Conservation (phyloP, 2,888 invertebrate species). For the Apocheima hispidaria region DNA sequence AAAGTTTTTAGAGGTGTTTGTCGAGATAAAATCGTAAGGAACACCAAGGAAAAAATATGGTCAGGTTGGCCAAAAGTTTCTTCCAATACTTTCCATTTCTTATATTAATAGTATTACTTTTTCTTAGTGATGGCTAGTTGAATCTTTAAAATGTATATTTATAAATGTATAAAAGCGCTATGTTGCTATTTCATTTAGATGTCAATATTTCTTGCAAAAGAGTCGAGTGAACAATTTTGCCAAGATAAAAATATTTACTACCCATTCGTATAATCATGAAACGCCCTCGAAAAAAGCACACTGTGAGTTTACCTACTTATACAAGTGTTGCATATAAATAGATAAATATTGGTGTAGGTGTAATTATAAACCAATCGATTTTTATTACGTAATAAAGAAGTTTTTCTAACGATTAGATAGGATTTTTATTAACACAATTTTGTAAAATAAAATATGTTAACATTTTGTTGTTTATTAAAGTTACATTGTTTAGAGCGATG, state of each 20-base stretch:
- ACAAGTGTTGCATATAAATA: conserved; percentile 20
- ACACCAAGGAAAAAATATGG: not conserved
- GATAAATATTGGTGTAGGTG: not conserved
- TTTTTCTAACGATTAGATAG: conserved; percentile 60
- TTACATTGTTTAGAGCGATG: conserved; percentile 29
- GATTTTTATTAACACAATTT: conserved; percentile 62
- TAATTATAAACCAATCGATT: conserved; percentile 2
- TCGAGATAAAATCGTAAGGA: not conserved
- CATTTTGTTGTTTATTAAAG: conserved; percentile 38
- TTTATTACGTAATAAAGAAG: conserved; percentile 4
- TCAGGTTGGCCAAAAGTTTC: conserved; percentile 32
- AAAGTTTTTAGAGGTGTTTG: not conserved
- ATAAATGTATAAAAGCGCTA: not conserved
- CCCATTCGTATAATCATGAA: no score
- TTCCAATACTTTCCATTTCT: conserved; percentile 58
- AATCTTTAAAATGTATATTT: conserved; percentile 28
- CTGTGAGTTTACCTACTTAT: not conserved
- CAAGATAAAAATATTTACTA: no score
- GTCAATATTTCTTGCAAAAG: not conserved
- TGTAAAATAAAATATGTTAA: conserved; percentile 59
- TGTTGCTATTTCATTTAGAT: conserved; percentile 2
- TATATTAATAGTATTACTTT: conserved; percentile 13
- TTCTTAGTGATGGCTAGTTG: conserved; percentile 52
- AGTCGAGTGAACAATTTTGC: no score
- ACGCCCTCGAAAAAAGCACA: no score